A percentile compares a stretch with the other conserved stretches of the same genome.
These are phyloP conservation scores for Chlorops oryzae DNA, from an alignment of 1,140 invertebrate species.

Conservation along the genomic window DNA sequence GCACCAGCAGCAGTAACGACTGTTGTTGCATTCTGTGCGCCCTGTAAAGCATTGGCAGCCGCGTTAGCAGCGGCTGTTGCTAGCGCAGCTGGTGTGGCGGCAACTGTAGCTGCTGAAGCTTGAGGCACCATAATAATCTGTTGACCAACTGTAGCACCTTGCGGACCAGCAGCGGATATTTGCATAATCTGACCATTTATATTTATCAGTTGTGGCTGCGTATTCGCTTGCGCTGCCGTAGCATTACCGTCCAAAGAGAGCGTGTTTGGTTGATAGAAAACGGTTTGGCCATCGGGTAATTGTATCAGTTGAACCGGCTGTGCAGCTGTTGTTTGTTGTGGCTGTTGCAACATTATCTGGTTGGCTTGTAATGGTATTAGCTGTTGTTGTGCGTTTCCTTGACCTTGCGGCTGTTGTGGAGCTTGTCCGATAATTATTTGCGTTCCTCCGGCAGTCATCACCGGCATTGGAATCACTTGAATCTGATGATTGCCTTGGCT, in stretches of 20 bases:
- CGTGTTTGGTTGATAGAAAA: conserved; percentile 71
- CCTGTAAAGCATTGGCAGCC: conserved; percentile 7
- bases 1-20: conserved; percentile 16
- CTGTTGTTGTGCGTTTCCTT: conserved; percentile 24
- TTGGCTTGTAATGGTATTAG: conserved; percentile 37
- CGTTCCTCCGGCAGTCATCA: conserved; percentile 30
- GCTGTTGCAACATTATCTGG: conserved; percentile 40
- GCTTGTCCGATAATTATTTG: conserved; percentile 42
- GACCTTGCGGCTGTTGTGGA: conserved; percentile 27
- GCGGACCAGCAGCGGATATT: conserved; percentile 49
- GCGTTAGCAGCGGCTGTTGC: conserved; percentile 2
- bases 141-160: conserved; percentile 18
- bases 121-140: conserved; percentile 46
- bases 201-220: conserved; percentile 64
- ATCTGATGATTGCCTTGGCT: conserved; percentile 24
- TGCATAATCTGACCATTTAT: conserved; percentile 69
- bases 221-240: conserved; percentile 27
- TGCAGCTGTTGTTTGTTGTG: conserved; percentile 46
- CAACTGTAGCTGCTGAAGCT: conserved; percentile 25
- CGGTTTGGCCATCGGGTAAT: conserved; percentile 88
- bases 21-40: conserved; percentile 8
- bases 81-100: conserved; percentile 24
- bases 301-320: conserved; percentile 78
- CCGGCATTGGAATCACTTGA: conserved; percentile 42
- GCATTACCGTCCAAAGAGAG: conserved; percentile 12